Evolutionary conservation across 2,888 invertebrate genomes (phyloP).

Genomic region (Laspeyria flexula): DNA sequence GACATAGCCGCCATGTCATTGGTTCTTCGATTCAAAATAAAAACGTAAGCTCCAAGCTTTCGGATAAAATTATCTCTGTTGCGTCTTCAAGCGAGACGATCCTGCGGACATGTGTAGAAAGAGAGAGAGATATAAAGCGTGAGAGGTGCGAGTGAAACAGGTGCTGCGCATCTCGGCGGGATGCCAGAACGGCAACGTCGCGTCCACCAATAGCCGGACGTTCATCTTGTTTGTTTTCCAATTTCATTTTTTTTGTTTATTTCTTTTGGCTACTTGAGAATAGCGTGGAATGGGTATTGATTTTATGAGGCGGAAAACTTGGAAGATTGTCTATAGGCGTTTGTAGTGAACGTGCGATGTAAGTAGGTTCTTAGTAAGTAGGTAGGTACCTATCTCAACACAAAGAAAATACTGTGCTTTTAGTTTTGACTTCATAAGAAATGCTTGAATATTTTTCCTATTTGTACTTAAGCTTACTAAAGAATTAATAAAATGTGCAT

Average conservation of each 20-base stretch:
- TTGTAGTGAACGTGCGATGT: too few species aligned
- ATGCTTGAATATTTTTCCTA: too few species aligned
- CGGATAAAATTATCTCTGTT: conserved; percentile 83
- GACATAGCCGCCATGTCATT: conserved; percentile 62
- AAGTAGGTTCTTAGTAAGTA: too few species aligned
- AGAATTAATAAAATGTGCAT: too few species aligned
- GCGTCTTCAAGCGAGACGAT: conserved; percentile 83
- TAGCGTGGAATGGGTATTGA: conserved; percentile 45
- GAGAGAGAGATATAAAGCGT: conserved; percentile 48
- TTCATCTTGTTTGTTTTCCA: conserved; percentile 71
- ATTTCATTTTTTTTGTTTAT: conserved; percentile 57
- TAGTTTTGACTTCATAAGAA: too few species aligned
- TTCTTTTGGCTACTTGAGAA: conserved; percentile 48
- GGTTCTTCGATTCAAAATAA: conserved; percentile 69
- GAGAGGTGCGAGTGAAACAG: conserved; percentile 50
- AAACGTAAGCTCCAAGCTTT: conserved; percentile 73
- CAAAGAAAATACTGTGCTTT: too few species aligned
- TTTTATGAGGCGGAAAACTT: conserved; percentile 17
- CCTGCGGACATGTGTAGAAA: conserved; percentile 73
- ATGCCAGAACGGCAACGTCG: conserved; percentile 80
- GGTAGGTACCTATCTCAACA: too few species aligned
- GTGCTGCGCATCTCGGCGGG: conserved; percentile 71
- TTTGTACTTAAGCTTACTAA: too few species aligned
- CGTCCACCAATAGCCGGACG: conserved; percentile 80
- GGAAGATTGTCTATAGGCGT: neutral